Evolutionary conservation across 2,797 vertebrate species (phyloP), one percentile per base, ranked within the genome.

Genomic region (Phoebastria nigripes): DNA sequence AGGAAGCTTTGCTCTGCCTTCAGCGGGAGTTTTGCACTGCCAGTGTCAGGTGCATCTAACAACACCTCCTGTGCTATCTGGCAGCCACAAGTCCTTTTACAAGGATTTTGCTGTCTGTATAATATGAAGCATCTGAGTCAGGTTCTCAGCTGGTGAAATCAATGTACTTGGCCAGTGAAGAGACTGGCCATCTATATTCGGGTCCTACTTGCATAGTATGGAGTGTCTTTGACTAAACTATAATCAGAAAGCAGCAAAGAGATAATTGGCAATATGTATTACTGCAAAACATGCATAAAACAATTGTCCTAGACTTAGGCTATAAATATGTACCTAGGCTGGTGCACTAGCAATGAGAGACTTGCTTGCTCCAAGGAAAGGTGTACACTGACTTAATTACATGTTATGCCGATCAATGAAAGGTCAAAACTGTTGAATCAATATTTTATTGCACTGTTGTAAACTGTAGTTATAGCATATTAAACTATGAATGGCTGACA

Each of bases 361-460:
- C 56, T 58, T 3, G 4, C 67, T 86, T 78, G 67, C 76, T 87
- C 58, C 33, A 29, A 56, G 66, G 37, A 88, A 89, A 94, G 74
- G 65, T 90, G 41, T 69, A 78, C 18, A 9, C 25, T 77, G 87
- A 58, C 65, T 97, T 96, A 94, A 97, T 97, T 87, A 90, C 54
- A 12, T 65, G 89, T 83, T 97, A 47, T 2, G 49, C 59, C 1
- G 0, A 93, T 95, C 56, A 87, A 95, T 93, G 89, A 87, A 93
- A 94, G 91, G 87, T 95, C 74, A 93, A 95, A 96, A 88, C 87
- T 90, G 81, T 87, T 95, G 63, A 96, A 93, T 96, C 94, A 91
- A 92, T 97, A 94, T 90, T 96, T 95, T 88, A 82, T 95, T 83
- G 62, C 59, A 26, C 72, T 87, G 80, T 81, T 90, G 83, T 90